Evolutionary conservation across 2,113 vertebrate genomes (phyloP).

Genomic region (Bos indicus): DNA sequence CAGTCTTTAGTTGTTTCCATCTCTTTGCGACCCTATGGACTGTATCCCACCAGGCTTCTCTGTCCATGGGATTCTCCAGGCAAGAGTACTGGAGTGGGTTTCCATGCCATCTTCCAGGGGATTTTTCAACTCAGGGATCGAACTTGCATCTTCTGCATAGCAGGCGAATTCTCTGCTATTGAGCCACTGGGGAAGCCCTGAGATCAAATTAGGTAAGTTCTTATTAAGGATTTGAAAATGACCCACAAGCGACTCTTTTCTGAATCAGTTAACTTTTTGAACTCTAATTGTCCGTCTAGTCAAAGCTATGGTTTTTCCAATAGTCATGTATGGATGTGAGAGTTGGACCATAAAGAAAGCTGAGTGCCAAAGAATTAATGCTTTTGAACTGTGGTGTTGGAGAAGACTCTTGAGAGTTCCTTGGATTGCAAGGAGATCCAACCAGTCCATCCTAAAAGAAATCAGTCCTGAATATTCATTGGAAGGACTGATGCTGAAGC

Average conservation of each 20-base stretch:
- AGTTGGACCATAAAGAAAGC: not conserved
- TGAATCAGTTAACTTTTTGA: not conserved
- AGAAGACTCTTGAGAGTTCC: not conserved
- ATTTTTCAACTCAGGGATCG: not conserved
- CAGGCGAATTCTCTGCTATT: not conserved
- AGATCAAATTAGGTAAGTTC: not conserved
- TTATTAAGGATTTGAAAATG: not conserved
- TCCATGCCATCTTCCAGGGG: not conserved
- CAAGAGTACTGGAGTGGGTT: not conserved
- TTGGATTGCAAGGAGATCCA: not conserved
- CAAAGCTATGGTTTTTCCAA: not conserved
- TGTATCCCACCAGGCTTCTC: not conserved
- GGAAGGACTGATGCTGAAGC: not conserved
- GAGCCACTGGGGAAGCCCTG: not conserved
- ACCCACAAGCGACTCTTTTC: not conserved
- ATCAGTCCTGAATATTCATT: not conserved
- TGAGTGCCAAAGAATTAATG: not conserved
- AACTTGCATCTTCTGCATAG: not conserved
- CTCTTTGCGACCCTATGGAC: not conserved
- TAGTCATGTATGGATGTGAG: not conserved
- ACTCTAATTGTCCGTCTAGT: not conserved
- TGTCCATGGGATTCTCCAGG: not conserved
- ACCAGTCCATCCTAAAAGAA: not conserved
- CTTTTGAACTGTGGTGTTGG: not conserved
- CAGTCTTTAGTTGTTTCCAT: not conserved